phyloP scores from a whole-genome alignment of 2,797 vertebrate genomes.

The Holocentrus rufus region DNA sequence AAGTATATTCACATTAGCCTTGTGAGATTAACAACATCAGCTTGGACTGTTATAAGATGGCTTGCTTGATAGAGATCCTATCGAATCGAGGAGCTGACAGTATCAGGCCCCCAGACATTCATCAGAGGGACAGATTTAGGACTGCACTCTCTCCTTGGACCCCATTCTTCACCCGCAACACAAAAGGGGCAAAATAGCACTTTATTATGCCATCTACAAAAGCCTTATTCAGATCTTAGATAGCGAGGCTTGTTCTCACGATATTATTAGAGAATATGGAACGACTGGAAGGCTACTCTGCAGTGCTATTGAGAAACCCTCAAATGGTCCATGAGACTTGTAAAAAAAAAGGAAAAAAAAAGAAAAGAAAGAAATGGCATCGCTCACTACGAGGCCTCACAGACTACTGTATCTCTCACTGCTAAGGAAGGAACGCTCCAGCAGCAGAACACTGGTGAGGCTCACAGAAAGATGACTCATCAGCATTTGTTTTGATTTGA shows the following conservation, averaged over 20 bases:
- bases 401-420: conserved; percentile 45
- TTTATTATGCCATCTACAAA: background rate
- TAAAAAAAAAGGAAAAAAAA: background rate
- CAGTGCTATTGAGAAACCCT: conserved; percentile 50
- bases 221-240: background rate
- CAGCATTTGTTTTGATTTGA: conserved; percentile 78
- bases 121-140: conserved; percentile 27
- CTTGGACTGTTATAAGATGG: background rate
- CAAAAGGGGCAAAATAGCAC: background rate
- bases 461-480: conserved; percentile 81
- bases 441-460: conserved; percentile 65
- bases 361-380: conserved; percentile 34
- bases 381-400: conserved; percentile 47
- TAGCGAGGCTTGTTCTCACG: conserved; percentile 21
- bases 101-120: conserved; percentile 18
- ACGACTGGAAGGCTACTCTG: conserved; percentile 34
- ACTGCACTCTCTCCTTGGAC: conserved; percentile 16
- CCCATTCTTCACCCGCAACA: background rate
- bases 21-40: background rate
- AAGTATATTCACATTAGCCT: background rate
- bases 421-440: conserved; percentile 61
- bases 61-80: conserved; percentile 18
- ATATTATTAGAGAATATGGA: conserved; percentile 38
- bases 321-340: conserved; percentile 7
- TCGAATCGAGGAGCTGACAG: conserved; percentile 4